Evolutionary conservation across 1,140 invertebrate genomes (phyloP).

Genomic region (Solenopsis fugax): DNA sequence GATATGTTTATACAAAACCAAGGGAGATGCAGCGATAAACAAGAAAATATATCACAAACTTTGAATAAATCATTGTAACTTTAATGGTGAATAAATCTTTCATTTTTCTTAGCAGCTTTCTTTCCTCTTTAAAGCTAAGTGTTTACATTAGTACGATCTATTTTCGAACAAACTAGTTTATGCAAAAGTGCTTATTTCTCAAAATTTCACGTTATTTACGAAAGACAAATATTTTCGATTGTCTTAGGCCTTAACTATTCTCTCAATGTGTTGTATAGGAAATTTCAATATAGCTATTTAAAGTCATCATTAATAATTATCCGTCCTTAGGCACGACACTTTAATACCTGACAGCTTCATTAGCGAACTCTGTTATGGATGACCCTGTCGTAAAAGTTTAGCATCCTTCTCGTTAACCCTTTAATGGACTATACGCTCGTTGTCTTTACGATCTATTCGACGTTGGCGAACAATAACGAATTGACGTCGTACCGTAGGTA

Average conservation of each 20-base stretch:
- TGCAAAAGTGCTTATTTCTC: neutral
- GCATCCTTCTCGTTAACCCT: conserved; percentile 39
- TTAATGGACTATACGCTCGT: conserved; percentile 43
- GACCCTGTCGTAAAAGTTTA: conserved; percentile 47
- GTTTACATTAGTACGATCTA: neutral
- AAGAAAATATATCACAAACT: conserved; percentile 21
- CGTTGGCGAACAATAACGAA: conserved; percentile 17
- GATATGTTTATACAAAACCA: neutral
- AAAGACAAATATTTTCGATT: neutral
- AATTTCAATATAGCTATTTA: conserved; percentile 1
- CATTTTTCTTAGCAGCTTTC: neutral
- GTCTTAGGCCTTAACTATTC: neutral
- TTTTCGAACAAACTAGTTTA: neutral
- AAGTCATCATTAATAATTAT: conserved; percentile 60
- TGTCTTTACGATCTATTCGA: conserved; percentile 42
- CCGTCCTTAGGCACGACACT: conserved; percentile 20
- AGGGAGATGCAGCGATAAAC: conserved; percentile 15
- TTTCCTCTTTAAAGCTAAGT: neutral
- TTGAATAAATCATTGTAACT: conserved; percentile 41
- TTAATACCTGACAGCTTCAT: conserved; percentile 50
- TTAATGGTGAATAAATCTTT: neutral
- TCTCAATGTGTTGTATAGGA: neutral
- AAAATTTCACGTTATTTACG: neutral
- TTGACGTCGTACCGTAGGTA: neutral
- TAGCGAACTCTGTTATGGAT: conserved; percentile 52